phyloP scores from a whole-genome alignment of 2,113 vertebrate species.

The Gymnarchus niloticus region DNA sequence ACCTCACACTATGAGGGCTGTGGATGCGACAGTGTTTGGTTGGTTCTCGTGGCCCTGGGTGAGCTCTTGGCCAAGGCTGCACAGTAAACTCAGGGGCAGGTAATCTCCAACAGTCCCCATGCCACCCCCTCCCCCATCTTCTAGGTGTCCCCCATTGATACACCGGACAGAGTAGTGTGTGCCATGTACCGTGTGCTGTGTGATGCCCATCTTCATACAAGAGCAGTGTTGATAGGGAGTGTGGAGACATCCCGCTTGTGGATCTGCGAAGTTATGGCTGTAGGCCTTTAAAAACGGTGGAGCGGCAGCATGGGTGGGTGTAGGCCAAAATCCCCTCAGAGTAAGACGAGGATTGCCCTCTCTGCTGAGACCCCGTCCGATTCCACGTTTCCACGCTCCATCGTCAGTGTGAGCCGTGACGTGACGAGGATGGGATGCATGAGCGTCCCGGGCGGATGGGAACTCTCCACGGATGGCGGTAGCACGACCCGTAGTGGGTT shows the following conservation, averaged over 20 bases:
- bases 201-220: not conserved
- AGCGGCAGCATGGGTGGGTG: too few relatives aligned
- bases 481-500: too few relatives aligned
- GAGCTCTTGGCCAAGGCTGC: too few relatives aligned
- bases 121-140: too few relatives aligned
- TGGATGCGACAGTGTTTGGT: too few relatives aligned
- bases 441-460: not conserved
- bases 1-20: too few relatives aligned
- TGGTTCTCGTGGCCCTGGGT: too few relatives aligned
- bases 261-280: not conserved
- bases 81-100: too few relatives aligned
- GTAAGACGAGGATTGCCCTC: not conserved
- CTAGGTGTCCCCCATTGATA: too few relatives aligned
- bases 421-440: slow-evolving; percentile 2
- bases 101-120: too few relatives aligned
- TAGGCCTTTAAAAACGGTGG: not conserved
- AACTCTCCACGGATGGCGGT: not conserved
- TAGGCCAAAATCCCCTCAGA: not conserved
- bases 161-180: slow-evolving; percentile 12
- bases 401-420: not conserved
- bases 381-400: slow-evolving; percentile 3
- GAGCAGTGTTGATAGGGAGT: not conserved
- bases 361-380: not conserved
- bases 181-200: not conserved
- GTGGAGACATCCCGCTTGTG: not conserved